Evolutionary conservation across 2,888 invertebrate species (phyloP).

Genomic region (Galerucella pusilla): DNA sequence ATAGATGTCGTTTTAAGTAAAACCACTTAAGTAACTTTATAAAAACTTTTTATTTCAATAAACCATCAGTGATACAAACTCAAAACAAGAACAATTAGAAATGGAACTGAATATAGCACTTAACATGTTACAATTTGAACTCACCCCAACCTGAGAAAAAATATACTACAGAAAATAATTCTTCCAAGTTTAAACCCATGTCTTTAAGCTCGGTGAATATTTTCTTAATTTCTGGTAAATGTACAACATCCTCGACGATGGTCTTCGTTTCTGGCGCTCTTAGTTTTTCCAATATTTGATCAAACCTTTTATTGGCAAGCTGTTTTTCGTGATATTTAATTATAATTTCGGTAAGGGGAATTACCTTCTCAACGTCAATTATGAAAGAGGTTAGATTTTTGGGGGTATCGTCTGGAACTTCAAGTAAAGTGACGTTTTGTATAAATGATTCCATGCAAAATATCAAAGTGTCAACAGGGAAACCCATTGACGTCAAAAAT

Average conservation of each 20-base stretch:
- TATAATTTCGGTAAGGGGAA: constrained; percentile 41
- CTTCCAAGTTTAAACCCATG: constrained; percentile 48
- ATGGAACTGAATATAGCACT: constrained; percentile 19
- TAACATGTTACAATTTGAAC: constrained; percentile 24
- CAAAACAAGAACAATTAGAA: background rate
- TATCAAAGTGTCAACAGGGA: constrained; percentile 45
- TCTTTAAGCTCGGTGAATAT: constrained; percentile 39
- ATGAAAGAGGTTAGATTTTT: constrained; percentile 39
- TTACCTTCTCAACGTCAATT: constrained; percentile 30
- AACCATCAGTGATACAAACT: constrained; percentile 5
- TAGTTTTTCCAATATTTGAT: constrained; percentile 46
- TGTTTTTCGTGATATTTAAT: constrained; percentile 42
- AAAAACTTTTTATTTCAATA: background rate
- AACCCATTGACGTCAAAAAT: constrained; percentile 39
- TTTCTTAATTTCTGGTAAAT: constrained; percentile 43
- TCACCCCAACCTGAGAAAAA: constrained; percentile 51
- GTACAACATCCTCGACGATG: constrained; percentile 37
- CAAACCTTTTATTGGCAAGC: constrained; percentile 41
- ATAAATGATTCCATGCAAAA: constrained; percentile 36
- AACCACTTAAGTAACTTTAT: background rate
- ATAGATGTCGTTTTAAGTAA: background rate
- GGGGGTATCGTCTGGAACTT: constrained; percentile 9
- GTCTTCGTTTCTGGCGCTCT: constrained; percentile 43
- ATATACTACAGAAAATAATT: constrained; percentile 44
- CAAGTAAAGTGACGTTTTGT: constrained; percentile 25